Base-by-base conservation (phyloP, 2,113 vertebrate species). In the Thunnus thynnus region DNA sequence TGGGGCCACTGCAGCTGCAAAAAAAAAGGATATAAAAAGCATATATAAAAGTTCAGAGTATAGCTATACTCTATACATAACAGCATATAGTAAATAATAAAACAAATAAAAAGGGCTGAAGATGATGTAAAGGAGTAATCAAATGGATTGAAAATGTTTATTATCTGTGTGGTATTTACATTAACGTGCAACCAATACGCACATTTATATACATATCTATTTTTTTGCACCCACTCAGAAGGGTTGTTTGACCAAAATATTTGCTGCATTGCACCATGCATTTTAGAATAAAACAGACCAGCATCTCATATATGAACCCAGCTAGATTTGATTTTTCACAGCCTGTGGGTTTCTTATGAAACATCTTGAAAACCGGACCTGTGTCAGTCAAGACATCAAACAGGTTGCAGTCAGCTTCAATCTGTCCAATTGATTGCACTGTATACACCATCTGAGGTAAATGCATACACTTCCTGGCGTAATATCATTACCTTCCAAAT, bases 401-500 rank as follows among this genome's bases (percentile, higher is more conserved):
- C 20, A 46, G 22, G 54, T 11, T 44, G 27, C 62, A 8, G n/a
- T 2, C 10, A 20, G 55, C 74, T 75, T 60, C 74, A 75, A n/a
- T 77, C 72, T 27, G 55, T 80, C 22, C 17, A 52, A 32, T 18
- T 68, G 47, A 71, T 5, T 51, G 60, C 60, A 25, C 63, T 8
- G 11, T 51, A 44, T 56, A 51, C 36, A 50, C 75, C 51, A 68
- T 82, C 65, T 51, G 25, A 75, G 78, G 76, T 72, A 63, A 83
- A 78, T 63, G 60, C 66, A 20, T 12, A 71, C 51, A 72, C 72
- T 76, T 69, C 50, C 46, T 13, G 46, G 25, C 54, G 5, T 69
- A 84, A 86, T 64, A 62, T 90, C 65, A 81, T 88, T 80, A 84
- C 60, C 76, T 77, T 79, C 48, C 52, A 76, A 86, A 90, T 72